phyloP scores from a whole-genome alignment of 2,113 vertebrate species.

The Xenotilapia caudafasciata region DNA sequence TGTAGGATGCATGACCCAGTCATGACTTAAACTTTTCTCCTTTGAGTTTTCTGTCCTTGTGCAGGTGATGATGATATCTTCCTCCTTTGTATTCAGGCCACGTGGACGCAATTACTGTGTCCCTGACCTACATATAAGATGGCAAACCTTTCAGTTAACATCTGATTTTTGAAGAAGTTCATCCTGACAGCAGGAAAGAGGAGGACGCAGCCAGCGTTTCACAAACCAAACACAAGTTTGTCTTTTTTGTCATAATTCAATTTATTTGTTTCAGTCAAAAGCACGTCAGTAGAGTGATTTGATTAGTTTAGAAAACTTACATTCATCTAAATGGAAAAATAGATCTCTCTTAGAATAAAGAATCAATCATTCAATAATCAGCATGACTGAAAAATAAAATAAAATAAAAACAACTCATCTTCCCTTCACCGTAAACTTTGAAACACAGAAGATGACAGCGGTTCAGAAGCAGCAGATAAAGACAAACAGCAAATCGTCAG shows the following conservation, averaged over 20 bases:
- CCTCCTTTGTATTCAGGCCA: not conserved
- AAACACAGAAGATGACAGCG: not conserved
- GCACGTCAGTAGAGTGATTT: slow-evolving; percentile 12
- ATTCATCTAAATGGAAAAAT: slow-evolving; percentile 66
- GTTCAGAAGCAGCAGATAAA: slow-evolving; percentile 24
- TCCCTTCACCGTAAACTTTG: slow-evolving; percentile 21
- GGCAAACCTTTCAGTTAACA: not conserved
- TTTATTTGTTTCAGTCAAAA: slow-evolving; percentile 32
- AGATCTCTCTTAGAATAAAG: slow-evolving; percentile 44
- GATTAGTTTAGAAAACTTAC: slow-evolving; percentile 46
- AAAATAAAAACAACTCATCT: not conserved
- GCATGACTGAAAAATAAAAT: slow-evolving; percentile 8
- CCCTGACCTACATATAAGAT: not conserved
- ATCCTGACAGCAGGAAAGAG: not conserved
- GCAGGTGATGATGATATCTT: not conserved
- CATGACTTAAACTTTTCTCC: not conserved
- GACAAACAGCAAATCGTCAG: not conserved
- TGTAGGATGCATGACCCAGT: not conserved
- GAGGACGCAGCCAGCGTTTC: not conserved
- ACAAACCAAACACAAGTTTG: not conserved
- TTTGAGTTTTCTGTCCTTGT: not conserved
- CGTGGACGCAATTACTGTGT: not conserved
- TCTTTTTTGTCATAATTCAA: not conserved
- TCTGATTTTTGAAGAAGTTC: not conserved
- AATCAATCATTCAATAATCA: slow-evolving; percentile 29